Evolutionary conservation across 2,797 vertebrate species (phyloP), one percentile per base, ranked within the genome.

Genomic region (Poeciliopsis gracilis): DNA sequence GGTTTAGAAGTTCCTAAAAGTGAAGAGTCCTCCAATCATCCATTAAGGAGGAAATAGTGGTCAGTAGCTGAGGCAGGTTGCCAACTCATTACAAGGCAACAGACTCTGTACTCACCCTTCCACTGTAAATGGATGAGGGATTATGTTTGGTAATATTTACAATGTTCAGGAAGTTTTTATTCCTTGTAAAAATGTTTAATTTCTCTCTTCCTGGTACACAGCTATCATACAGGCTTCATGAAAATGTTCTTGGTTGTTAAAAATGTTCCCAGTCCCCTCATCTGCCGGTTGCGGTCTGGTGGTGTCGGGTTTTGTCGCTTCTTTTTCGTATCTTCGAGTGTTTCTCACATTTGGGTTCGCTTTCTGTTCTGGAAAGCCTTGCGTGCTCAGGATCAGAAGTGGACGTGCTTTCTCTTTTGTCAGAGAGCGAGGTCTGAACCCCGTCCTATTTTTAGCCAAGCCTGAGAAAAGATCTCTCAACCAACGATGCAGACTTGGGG

Each of bases 391-490:
- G 2, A 25, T 69, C 8, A 30, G 12, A 15, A 28, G 4, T 2
- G 1, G 41, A 20, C n/a, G 8, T 38, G 4, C 8, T 41, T 41
- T 76, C 51, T 70, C 46, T 77, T 77, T 23, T 18, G 28, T 28
- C 13, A n/a, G 38, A 41, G 30, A 33, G 51, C 7, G 10, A 2
- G 43, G 41, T 84, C 63, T 72, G 51, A 43, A 57, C 63, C 63
- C 67, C 11, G 73, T 57, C 59, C 77, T 85, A 83, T 85, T 88
- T 87, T 69, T 76, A 83, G 46, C 49, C 38, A 38, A 20, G 66
- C 74, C 71, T 86, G 84, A 77, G 79, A 81, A 82, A 80, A 82
- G 13, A 67, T 75, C 43, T 33, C 79, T 0, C 82, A 78, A 73
- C 72, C 5, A 72, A 86, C 79, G 75, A 70, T 1, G 15, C 12